phyloP scores from a whole-genome alignment of 1,140 invertebrate species.

The Cepaea nemoralis region DNA sequence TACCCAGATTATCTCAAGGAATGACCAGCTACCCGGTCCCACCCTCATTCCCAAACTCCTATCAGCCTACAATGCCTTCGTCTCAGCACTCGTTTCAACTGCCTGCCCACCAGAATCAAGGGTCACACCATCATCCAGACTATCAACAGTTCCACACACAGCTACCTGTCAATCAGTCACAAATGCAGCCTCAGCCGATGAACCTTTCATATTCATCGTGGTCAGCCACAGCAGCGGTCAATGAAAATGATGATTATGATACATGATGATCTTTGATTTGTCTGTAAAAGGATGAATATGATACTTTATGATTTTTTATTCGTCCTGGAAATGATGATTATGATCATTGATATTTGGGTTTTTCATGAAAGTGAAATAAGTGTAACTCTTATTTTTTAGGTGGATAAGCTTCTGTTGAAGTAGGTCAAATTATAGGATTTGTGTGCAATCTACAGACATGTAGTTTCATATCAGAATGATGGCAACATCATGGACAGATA shows the following conservation, averaged over 20 bases:
- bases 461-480: too few relatives aligned
- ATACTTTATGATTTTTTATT: too few relatives aligned
- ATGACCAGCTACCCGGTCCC: background rate
- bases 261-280: background rate
- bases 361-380: too few relatives aligned
- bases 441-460: too few relatives aligned
- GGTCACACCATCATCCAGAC: background rate
- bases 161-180: background rate
- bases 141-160: conserved; percentile 6
- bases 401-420: too few relatives aligned
- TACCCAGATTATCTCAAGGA: background rate
- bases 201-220: conserved; percentile 19
- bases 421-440: too few relatives aligned
- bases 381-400: too few relatives aligned
- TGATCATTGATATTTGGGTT: too few relatives aligned
- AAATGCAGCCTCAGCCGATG: conserved; percentile 35
- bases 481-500: too few relatives aligned
- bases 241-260: conserved; percentile 27
- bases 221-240: background rate
- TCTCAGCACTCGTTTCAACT: background rate
- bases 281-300: too few relatives aligned
- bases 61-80: conserved; percentile 14
- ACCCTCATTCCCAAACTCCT: background rate
- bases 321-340: too few relatives aligned
- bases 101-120: background rate